phyloP scores from a whole-genome alignment of 2,888 invertebrate genomes.

The Eupithecia subfuscata region DNA sequence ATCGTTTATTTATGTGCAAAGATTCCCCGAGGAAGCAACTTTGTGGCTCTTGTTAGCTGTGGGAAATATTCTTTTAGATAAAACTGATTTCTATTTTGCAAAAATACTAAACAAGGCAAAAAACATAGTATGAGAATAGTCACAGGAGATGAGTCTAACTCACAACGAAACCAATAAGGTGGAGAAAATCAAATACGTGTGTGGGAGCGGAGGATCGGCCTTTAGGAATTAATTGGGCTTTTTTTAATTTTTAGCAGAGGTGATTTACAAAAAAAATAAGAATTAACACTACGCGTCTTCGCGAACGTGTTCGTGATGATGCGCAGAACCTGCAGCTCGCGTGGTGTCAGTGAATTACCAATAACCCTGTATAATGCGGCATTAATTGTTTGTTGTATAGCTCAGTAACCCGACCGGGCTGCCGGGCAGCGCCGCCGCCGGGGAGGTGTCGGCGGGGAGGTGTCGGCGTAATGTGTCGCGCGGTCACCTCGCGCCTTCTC shows the following conservation, averaged over 20 bases:
- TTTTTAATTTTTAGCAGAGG: too few species aligned
- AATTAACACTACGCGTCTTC: too few species aligned
- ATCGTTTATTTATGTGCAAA: not conserved
- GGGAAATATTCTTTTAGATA: not conserved
- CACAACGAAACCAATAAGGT: not conserved
- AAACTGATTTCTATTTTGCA: not conserved
- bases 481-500: slow-evolving; percentile 15
- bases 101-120: not conserved
- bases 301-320: too few species aligned
- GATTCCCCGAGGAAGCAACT: not conserved
- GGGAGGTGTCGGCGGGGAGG: slow-evolving; percentile 9
- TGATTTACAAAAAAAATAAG: too few species aligned
- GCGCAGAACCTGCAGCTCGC: too few species aligned
- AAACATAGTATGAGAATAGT: not conserved
- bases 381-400: not conserved
- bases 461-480: slow-evolving; percentile 25
- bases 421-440: not conserved
- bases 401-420: slow-evolving; percentile 14
- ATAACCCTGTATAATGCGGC: too few species aligned
- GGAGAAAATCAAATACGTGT: too few species aligned
- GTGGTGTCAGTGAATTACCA: too few species aligned
- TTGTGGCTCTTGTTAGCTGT: not conserved
- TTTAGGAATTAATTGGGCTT: too few species aligned
- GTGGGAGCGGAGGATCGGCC: too few species aligned
- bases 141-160: not conserved